phyloP scores from a whole-genome alignment of 2,113 vertebrate genomes.

The Gobiocypris rarus region DNA sequence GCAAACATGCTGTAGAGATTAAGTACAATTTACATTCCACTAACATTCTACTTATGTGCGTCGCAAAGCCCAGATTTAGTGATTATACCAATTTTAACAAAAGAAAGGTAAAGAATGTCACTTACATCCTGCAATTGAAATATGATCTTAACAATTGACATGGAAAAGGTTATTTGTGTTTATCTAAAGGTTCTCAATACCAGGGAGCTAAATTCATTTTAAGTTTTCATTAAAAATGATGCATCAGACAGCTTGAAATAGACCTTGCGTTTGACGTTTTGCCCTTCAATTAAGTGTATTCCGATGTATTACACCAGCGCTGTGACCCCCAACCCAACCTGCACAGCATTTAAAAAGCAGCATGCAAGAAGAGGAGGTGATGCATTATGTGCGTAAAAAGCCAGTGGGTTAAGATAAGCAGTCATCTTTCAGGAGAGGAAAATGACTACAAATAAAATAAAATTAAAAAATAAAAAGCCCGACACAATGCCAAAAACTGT shows the following conservation, averaged over 20 bases:
- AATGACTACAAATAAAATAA: constrained; percentile 20
- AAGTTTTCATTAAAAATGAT: constrained; percentile 2
- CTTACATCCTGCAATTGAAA: background rate
- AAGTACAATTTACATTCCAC: background rate
- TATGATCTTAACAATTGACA: background rate
- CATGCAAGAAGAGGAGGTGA: constrained; percentile 37
- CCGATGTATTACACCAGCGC: constrained; percentile 16
- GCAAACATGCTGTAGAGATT: background rate
- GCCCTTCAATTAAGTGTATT: constrained; percentile 15
- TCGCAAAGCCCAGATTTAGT: background rate
- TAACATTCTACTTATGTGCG: background rate
- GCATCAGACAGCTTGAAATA: background rate
- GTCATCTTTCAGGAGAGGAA: constrained; percentile 46
- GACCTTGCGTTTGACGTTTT: background rate
- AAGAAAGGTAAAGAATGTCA: background rate
- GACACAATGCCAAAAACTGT: constrained; percentile 51
- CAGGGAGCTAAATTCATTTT: background rate
- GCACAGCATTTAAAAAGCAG: constrained; percentile 33
- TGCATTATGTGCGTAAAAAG: constrained; percentile 49
- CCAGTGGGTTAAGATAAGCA: constrained; percentile 54
- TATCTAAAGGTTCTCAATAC: background rate
- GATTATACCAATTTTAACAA: background rate
- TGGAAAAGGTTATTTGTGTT: background rate
- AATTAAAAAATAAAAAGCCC: constrained; percentile 33
- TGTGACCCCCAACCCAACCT: constrained; percentile 40